Percentiles rank a stretch among this genome's conserved stretches.
Conservation (phyloP, 1,140 invertebrate species). For the Pseudomyrmex flavicornis region DNA sequence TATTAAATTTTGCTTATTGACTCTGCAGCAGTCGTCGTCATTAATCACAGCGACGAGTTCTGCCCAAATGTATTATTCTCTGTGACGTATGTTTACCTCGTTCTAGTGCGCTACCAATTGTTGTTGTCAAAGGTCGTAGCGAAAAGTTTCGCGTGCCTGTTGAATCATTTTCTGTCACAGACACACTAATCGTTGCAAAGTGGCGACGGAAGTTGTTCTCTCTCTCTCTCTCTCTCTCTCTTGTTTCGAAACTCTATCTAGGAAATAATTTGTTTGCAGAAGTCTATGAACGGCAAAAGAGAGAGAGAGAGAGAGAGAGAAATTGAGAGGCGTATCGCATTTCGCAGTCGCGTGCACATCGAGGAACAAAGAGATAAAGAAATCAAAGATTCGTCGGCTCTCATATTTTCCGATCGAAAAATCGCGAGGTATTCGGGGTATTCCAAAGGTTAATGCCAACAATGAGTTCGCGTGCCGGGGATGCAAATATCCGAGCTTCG, state of each 20-base stretch:
- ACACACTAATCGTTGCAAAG: constrained; percentile 6
- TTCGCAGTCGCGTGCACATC: constrained; percentile 7
- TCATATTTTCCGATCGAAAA: constrained; percentile 60
- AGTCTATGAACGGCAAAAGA: too few species aligned
- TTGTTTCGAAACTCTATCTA: neutral
- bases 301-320: too few species aligned
- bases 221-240: too few species aligned
- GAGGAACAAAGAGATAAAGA: neutral
- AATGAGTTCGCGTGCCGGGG: constrained; percentile 62
- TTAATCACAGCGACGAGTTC: constrained; percentile 66
- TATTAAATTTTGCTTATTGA: constrained; percentile 60
- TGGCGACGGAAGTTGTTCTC: neutral
- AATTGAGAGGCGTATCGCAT: neutral
- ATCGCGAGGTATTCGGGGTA: constrained; percentile 47
- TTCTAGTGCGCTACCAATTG: constrained; percentile 64
- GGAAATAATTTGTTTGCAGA: constrained; percentile 37
- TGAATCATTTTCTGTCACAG: constrained; percentile 41
- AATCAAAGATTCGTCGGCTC: constrained; percentile 29
- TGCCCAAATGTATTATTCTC: constrained; percentile 12
- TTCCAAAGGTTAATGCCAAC: constrained; percentile 59
- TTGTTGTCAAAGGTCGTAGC: constrained; percentile 46
- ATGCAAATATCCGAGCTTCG: constrained; percentile 27
- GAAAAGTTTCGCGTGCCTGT: constrained; percentile 26
- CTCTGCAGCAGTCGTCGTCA: constrained; percentile 18
- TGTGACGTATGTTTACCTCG: constrained; percentile 51